phyloP scores from a whole-genome alignment of 1,140 invertebrate genomes.

The Formica exsecta region DNA sequence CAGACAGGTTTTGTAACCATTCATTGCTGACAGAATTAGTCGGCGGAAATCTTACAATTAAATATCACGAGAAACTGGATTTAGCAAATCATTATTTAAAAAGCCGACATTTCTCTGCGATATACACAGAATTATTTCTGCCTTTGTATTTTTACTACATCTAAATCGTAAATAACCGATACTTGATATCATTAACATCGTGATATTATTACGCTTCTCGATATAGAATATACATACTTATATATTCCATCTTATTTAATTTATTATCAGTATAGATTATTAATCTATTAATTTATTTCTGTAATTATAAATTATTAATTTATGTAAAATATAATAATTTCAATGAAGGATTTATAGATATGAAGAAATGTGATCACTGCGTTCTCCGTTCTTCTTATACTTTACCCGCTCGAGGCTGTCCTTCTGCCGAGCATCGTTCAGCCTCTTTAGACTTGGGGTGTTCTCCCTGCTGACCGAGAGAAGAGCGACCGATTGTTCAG shows the following conservation, averaged over 20 bases:
- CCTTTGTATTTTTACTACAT: not conserved
- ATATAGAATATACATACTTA: not conserved
- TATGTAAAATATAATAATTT: not conserved
- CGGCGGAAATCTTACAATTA: not conserved
- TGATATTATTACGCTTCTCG: not conserved
- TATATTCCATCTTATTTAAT: not conserved
- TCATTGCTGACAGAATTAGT: not conserved
- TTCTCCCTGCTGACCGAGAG: conserved; percentile 82
- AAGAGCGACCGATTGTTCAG: conserved; percentile 75
- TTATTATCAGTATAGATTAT: not conserved
- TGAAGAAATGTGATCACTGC: not conserved
- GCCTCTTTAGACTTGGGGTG: conserved; percentile 83
- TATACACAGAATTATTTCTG: not conserved
- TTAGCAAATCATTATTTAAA: not conserved
- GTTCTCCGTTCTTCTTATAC: conserved; percentile 24
- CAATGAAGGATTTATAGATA: not conserved
- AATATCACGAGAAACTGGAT: not conserved
- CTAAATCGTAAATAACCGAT: not conserved
- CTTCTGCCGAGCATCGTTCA: conserved; percentile 79
- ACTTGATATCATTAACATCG: not conserved
- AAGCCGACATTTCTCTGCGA: not conserved
- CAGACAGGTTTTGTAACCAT: conserved; percentile 16
- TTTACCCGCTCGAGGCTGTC: conserved; percentile 79
- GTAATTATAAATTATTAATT: not conserved
- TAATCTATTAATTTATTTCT: not conserved